Conservation (phyloP, 2,888 invertebrate species). For the Pristionchus arcanus region DNA sequence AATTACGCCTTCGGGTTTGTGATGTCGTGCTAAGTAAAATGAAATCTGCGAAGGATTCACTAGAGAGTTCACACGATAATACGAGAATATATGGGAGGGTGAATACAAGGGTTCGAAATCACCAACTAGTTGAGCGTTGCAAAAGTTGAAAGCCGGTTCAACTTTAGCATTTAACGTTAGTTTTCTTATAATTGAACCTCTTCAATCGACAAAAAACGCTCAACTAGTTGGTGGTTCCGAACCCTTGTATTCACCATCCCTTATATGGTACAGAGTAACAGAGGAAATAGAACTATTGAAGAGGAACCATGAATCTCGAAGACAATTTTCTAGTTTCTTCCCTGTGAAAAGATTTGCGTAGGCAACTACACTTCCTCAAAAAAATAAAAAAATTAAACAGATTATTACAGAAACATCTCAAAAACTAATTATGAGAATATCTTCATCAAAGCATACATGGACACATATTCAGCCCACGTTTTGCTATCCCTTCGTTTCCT, state of each 20-base stretch:
- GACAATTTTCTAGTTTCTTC: not conserved
- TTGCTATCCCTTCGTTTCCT: conserved; percentile 15
- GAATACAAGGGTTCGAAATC: too few relatives aligned
- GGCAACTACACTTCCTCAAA: not conserved
- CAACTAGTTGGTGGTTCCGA: too few relatives aligned
- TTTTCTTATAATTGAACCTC: too few relatives aligned
- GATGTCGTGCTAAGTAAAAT: not conserved
- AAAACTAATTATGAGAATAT: not conserved
- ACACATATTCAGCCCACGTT: not conserved
- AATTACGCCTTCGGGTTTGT: not conserved
- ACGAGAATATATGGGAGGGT: too few relatives aligned
- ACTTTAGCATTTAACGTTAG: too few relatives aligned
- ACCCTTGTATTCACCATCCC: too few relatives aligned
- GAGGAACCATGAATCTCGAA: not conserved
- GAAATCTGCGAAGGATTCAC: not conserved
- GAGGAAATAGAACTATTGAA: not conserved
- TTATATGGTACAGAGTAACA: not conserved
- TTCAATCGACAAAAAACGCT: too few relatives aligned
- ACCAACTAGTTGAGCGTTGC: too few relatives aligned
- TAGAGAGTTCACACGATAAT: not conserved
- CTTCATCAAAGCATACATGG: not conserved
- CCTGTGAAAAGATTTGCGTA: not conserved
- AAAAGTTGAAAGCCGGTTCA: too few relatives aligned
- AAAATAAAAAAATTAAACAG: not conserved
- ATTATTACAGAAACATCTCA: not conserved